These are phyloP conservation scores for Volucella bombylans DNA, from an alignment of 2,888 invertebrate species.

Conservation along the genomic window DNA sequence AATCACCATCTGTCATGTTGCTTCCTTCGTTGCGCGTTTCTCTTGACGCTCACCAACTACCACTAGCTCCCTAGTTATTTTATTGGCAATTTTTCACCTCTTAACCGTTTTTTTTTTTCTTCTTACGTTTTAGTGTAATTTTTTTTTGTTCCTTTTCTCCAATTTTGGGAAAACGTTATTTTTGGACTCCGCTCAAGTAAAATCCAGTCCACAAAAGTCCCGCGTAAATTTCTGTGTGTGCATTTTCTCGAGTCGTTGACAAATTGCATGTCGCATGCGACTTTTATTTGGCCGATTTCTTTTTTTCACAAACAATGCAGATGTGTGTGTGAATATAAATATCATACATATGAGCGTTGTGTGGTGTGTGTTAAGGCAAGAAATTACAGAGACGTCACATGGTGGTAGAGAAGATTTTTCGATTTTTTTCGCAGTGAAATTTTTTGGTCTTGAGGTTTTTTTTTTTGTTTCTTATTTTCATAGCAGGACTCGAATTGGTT, in stretches of 20 bases:
- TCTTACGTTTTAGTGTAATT: neutral
- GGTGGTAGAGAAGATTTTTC: neutral
- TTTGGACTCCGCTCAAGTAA: conserved; percentile 37
- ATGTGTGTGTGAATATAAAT: neutral
- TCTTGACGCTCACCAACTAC: neutral
- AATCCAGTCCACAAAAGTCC: conserved; percentile 24
- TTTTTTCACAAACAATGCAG: conserved; percentile 20
- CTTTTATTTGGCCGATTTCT: conserved; percentile 12
- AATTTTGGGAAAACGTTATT: conserved; percentile 58
- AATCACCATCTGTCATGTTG: conserved; percentile 56
- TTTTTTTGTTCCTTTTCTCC: conserved; percentile 11
- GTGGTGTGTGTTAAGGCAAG: neutral
- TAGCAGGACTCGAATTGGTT: conserved; percentile 56
- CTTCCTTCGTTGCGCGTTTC: neutral
- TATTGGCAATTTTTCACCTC: conserved; percentile 69
- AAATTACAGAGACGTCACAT: conserved; percentile 19
- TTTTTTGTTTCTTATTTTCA: neutral
- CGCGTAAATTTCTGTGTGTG: conserved; percentile 13
- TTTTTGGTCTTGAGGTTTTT: conserved; percentile 1
- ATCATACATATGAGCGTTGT: neutral
- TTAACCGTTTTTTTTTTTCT: conserved; percentile 59
- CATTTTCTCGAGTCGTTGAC: conserved; percentile 58
- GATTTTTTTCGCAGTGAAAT: conserved; percentile 21
- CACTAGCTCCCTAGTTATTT: neutral
- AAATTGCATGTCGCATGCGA: conserved; percentile 62